Base-by-base conservation (phyloP, 64 coral and sea anemone species). In the Dendrophyllia cribrosa region DNA sequence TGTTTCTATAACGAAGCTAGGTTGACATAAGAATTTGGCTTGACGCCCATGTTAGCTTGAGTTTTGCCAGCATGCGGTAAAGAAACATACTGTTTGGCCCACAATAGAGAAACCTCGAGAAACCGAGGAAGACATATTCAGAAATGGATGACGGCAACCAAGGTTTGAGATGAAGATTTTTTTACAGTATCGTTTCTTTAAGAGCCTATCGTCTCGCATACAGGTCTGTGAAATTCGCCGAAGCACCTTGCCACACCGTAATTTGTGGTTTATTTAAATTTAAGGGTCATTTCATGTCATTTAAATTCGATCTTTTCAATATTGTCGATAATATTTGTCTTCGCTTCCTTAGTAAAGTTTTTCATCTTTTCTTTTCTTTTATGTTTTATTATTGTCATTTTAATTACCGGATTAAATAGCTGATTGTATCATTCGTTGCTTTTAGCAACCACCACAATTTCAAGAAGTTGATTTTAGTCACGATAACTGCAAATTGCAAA, bases 321-420 rank as follows among this genome's bases (percentile, higher is more conserved):
- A 77, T 56, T 55, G 77, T 44, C 6, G 4, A 7, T 11, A 11
- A 44, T 83, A 21, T 65, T 65, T 83, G 34, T 46, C 14, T 49
- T 15, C n/a, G 80, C 44, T 23, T 83, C 60, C 23, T 50, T 4
- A 19, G 19, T 8, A 14, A 21, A 51, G 49, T 81, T 43, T 63
- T 2, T 58, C 22, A 3, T 25, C 11, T 78, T 56, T 81, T 66
- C 44, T 47, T 66, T 20, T 45, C 45, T 74, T 75, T 50, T 50
- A 13, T 75, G 9, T 51, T 43, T 17, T 75, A 52, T 66, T 46
- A 17, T 59, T 82, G 3, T 10, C 58, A 67, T 64, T 67, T 83
- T 65, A 83, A 66, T 67, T 84, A 84, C 50, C 59, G 62, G 62
- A 67, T 84, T 51, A 68, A 67, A 84, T 84, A 84, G 60, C 80